Conservation (phyloP, 2,888 invertebrate genomes). For the Rugalucina vietnamica region DNA sequence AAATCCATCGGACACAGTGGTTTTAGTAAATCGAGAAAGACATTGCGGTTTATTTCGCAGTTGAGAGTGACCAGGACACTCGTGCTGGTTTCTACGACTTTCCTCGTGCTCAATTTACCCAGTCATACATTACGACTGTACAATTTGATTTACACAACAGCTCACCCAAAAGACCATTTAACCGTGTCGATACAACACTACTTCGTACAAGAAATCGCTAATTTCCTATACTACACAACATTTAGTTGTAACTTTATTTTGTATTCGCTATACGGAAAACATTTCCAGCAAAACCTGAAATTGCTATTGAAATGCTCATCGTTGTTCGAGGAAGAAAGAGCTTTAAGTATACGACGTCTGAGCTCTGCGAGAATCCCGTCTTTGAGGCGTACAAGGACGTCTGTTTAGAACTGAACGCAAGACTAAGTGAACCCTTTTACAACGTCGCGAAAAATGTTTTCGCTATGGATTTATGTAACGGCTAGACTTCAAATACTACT, state of each 20-base stretch:
- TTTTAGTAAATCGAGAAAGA: constrained; percentile 3
- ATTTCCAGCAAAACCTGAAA: constrained; percentile 63
- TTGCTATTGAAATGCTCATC: constrained; percentile 35
- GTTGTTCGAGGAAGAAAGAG: constrained; percentile 3
- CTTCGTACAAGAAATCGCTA: constrained; percentile 64
- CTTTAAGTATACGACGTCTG: constrained; percentile 9
- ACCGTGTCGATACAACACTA: constrained; percentile 45
- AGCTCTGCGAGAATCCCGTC: no score
- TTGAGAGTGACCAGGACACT: constrained; percentile 73
- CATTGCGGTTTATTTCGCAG: constrained; percentile 54
- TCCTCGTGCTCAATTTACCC: constrained; percentile 77
- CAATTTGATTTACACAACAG: constrained; percentile 57
- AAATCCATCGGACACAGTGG: no score
- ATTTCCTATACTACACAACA: constrained; percentile 68
- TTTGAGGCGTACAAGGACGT: no score
- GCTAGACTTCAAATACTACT: no score
- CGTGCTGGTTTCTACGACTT: constrained; percentile 73
- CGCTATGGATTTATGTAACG: no score
- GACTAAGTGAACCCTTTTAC: no score
- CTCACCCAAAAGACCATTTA: neutral
- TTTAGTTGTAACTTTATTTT: constrained; percentile 73
- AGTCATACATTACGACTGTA: constrained; percentile 73
- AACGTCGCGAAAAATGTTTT: no score
- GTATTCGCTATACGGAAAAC: constrained; percentile 69
- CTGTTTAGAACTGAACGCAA: no score